phyloP scores from a whole-genome alignment of 1,140 invertebrate species.

The Uloborus diversus region DNA sequence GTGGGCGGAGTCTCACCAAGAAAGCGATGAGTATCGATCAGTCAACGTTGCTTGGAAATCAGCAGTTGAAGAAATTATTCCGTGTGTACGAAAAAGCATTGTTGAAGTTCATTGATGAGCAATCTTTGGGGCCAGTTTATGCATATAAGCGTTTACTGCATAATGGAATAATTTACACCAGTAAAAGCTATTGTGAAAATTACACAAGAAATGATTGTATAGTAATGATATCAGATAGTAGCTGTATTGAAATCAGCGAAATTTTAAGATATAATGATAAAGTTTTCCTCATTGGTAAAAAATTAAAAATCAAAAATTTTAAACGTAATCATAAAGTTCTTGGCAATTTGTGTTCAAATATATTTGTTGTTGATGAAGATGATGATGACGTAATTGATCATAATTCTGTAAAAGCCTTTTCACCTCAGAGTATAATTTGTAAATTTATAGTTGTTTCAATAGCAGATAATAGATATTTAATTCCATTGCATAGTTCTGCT shows the following conservation, averaged over 20 bases:
- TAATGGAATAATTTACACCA: not conserved
- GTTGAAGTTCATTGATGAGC: no score
- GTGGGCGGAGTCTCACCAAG: not conserved
- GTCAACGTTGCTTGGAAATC: not conserved
- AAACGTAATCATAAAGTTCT: no score
- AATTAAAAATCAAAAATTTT: not conserved
- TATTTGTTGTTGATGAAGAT: no score
- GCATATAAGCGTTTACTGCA: not conserved
- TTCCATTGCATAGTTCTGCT: no score
- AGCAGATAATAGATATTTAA: no score
- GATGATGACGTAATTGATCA: no score
- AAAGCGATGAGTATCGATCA: not conserved
- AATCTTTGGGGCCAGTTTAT: not conserved
- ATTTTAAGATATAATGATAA: not conserved
- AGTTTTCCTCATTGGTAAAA: not conserved
- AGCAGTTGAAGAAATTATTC: not conserved
- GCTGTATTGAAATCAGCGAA: not conserved
- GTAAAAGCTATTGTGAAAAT: not conserved
- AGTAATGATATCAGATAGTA: not conserved
- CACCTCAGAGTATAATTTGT: no score
- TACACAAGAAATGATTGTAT: not conserved
- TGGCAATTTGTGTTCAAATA: no score
- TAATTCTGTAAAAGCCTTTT: no score
- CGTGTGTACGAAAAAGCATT: no score
- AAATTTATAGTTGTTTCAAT: no score